A percentile compares a stretch with the other conserved stretches of the same genome.
Conservation (phyloP, 2,113 vertebrate species). For the Podarcis muralis region DNA sequence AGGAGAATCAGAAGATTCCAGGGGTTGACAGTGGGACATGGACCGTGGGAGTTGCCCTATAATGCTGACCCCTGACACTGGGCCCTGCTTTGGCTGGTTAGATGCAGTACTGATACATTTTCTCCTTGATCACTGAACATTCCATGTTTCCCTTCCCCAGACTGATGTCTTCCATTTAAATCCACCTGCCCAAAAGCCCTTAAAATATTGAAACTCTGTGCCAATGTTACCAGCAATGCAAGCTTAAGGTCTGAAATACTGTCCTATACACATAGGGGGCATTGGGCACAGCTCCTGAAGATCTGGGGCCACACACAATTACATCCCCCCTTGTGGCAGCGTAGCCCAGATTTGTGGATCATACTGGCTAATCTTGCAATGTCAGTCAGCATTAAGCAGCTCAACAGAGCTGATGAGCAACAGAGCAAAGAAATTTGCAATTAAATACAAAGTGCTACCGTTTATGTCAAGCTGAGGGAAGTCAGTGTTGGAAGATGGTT, state of each 20-base stretch:
- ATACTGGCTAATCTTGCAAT: neutral
- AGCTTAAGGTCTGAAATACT: neutral
- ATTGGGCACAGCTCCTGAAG: neutral
- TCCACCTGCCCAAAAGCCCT: neutral
- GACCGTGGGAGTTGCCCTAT: neutral
- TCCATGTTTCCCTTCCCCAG: neutral
- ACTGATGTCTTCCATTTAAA: neutral
- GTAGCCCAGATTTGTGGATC: neutral
- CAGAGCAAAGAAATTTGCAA: constrained; percentile 12
- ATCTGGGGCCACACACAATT: neutral
- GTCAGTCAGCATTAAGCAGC: constrained; percentile 12
- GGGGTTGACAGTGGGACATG: neutral
- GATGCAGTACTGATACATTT: neutral
- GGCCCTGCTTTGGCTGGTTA: neutral
- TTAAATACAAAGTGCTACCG: constrained; percentile 29
- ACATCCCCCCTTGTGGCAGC: neutral
- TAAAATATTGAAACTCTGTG: neutral
- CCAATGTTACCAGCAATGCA: neutral
- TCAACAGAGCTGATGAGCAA: neutral
- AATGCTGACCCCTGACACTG: neutral
- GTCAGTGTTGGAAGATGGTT: neutral
- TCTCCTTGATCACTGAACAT: neutral
- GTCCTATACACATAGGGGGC: neutral
- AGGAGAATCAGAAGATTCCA: neutral
- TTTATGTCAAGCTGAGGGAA: constrained; percentile 25